Evolutionary conservation across 2,888 invertebrate genomes (phyloP), one percentile per base, ranked within the genome.

Genomic region (Sicus ferrugineus): DNA sequence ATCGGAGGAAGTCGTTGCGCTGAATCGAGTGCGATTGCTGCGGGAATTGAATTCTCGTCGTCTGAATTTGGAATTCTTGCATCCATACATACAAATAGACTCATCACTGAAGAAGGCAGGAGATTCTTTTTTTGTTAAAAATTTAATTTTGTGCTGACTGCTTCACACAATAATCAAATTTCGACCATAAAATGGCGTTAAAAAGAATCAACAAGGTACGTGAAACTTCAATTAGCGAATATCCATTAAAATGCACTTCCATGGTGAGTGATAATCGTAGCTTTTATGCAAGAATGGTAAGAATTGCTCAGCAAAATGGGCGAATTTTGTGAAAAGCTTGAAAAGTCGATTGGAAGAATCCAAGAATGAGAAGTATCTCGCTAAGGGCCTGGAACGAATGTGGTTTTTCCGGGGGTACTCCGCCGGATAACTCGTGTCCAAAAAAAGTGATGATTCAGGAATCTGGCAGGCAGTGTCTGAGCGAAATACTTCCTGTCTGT

Each of bases 151-250:
- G 75, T 74, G 73, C 75, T 74, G 73, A 76, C 71, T 74, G 75
- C 75, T 75, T 73, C 74, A 77, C 73, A 77, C 75, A 76, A 72
- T 70, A 80, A 82, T 82, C 80, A 82, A 82, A 82, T 82, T 81
- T 77, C 79, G 79, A 79, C 79, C 78, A 81, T 79, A 84, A 91
- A 91, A 95, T 95, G 95, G 95, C 95, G 91, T 93, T 95, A 93
- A 95, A 95, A 92, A 92, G 95, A 93, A 95, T 95, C 91, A 95
- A 95, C 91, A 95, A 95, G 94, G 83, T 83, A 84, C 80, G 81
- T 83, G 79, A 74, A 23, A 23, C 16, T 70, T 73, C 73, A 77
- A 76, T 64, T 70, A 31, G 69, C 73, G 73, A 73, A 69, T 70
- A 69, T 52, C 71, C 76, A 76, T 78, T 70, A 73, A 75, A 77